phyloP scores from a whole-genome alignment of 2,797 vertebrate species.

The Anguilla anguilla region DNA sequence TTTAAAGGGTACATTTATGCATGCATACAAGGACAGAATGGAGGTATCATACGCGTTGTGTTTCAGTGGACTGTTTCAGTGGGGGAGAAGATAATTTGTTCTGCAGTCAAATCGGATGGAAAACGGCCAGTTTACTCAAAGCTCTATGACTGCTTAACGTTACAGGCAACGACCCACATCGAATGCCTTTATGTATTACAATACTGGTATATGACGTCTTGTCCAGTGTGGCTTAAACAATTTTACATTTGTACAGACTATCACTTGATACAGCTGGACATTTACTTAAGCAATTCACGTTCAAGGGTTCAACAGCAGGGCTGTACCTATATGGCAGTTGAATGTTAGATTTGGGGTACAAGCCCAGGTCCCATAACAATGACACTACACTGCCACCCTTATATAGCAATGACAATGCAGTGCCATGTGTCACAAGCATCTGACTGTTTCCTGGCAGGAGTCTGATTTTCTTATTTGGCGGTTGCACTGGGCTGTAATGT shows the following conservation, averaged over 20 bases:
- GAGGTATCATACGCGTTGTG: not conserved
- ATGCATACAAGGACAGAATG: not conserved
- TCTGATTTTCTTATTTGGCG: not conserved
- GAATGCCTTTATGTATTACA: not conserved
- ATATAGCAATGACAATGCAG: not conserved
- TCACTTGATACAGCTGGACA: not conserved
- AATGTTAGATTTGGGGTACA: not conserved
- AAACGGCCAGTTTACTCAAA: not conserved
- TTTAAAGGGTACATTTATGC: too few species aligned
- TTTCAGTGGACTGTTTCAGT: not conserved
- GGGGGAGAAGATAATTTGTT: not conserved
- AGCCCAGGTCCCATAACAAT: not conserved
- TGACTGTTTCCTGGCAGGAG: not conserved
- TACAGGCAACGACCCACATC: not conserved
- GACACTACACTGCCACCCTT: not conserved
- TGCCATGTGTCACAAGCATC: not conserved
- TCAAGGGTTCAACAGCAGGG: not conserved
- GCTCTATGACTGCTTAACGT: not conserved
- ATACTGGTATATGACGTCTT: not conserved
- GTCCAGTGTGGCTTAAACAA: not conserved
- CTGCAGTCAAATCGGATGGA: not conserved
- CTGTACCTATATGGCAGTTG: not conserved
- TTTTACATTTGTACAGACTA: not conserved
- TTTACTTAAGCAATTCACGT: not conserved
- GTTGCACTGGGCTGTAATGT: not conserved